phyloP scores from a whole-genome alignment of 2,113 vertebrate genomes.

The Corydoras sp. region DNA sequence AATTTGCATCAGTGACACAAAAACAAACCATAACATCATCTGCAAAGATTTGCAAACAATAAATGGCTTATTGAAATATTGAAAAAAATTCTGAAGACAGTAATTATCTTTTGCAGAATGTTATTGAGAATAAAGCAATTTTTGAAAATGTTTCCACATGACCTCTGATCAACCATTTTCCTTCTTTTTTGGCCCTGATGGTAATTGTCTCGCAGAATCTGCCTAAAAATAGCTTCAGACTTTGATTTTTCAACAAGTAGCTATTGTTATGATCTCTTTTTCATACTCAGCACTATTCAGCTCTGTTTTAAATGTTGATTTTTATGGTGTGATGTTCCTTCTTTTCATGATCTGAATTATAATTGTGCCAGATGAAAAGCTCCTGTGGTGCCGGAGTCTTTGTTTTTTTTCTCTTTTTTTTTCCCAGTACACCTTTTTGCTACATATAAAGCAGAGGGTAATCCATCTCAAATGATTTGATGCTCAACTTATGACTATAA shows the following conservation, averaged over 20 bases:
- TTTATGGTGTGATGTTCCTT: constrained; percentile 12
- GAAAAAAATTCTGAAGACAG: no score
- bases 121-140: no score
- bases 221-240: neutral
- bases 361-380: constrained; percentile 25
- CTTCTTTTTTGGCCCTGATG: no score
- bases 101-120: no score
- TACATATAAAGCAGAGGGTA: constrained; percentile 16
- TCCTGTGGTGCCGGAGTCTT: constrained; percentile 8
- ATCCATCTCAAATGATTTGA: constrained; percentile 27
- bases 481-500: constrained; percentile 29
- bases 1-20: constrained; percentile 13
- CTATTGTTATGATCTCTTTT: neutral
- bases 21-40: constrained; percentile 11
- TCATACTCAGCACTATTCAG: constrained; percentile 2
- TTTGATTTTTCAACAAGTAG: neutral
- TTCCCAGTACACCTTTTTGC: constrained; percentile 1
- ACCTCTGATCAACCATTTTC: no score
- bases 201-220: no score
- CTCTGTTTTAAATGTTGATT: constrained; percentile 29
- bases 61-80: no score
- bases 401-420: constrained; percentile 1
- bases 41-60: no score
- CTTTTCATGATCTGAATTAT: constrained; percentile 9
- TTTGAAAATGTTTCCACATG: no score